Conservation (phyloP, 1,140 invertebrate genomes). For the Trigoniulus corallinus region DNA sequence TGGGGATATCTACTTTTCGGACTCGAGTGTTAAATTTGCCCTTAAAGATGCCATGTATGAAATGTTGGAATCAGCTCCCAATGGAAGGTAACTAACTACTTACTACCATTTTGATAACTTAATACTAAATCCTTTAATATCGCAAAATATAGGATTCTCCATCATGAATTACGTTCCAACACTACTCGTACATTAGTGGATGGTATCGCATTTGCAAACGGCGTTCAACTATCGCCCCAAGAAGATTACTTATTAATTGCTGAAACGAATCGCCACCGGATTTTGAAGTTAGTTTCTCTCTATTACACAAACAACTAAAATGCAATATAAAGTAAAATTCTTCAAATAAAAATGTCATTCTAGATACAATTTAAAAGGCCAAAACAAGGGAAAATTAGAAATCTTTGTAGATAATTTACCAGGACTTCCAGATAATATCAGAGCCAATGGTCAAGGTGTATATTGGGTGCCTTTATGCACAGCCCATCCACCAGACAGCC, state of each 20-base stretch:
- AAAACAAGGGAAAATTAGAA: constrained; percentile 50
- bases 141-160: constrained; percentile 35
- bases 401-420: constrained; percentile 60
- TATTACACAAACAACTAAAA: neutral
- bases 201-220: constrained; percentile 60
- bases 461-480: constrained; percentile 43
- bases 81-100: neutral
- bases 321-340: neutral
- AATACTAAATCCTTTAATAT: neutral
- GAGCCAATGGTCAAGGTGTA: constrained; percentile 42
- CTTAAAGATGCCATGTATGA: neutral
- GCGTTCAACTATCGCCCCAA: constrained; percentile 52
- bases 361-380: constrained; percentile 55
- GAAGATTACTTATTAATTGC: constrained; percentile 52
- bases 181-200: constrained; percentile 45
- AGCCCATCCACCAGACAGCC: constrained; percentile 19
- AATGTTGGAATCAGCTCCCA: neutral
- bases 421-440: constrained; percentile 62
- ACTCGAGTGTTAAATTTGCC: neutral
- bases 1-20: neutral
- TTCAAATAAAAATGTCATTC: constrained; percentile 12
- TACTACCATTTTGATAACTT: neutral
- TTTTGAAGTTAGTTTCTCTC: constrained; percentile 27
- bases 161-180: constrained; percentile 43
- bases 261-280: constrained; percentile 36